Evolutionary conservation across 2,113 vertebrate species (phyloP).

Genomic region (Otocyon megalotis): DNA sequence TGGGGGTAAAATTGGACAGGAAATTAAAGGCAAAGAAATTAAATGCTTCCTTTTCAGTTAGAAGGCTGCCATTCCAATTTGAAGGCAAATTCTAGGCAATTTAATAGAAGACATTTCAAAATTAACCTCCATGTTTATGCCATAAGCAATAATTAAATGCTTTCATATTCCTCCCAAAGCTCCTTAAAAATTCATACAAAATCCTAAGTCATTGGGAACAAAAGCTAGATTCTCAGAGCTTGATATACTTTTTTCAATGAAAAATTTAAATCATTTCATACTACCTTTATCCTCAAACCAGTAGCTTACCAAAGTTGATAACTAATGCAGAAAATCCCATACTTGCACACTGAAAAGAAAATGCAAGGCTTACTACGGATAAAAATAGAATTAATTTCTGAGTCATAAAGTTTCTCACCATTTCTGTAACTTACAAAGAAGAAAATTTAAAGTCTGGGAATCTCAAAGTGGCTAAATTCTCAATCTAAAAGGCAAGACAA

Average conservation of each 20-base stretch:
- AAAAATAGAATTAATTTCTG: slow-evolving; percentile 67
- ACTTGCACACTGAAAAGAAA: slow-evolving; percentile 62
- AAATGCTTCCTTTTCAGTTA: slow-evolving; percentile 78
- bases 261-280: slow-evolving; percentile 78
- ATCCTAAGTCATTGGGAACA: slow-evolving; percentile 75
- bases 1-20: slow-evolving; percentile 54
- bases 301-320: slow-evolving; percentile 56
- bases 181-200: slow-evolving; percentile 80
- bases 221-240: slow-evolving; percentile 80
- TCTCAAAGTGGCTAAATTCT: slow-evolving; percentile 44
- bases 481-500: slow-evolving; percentile 53
- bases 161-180: slow-evolving; percentile 80
- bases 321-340: slow-evolving; percentile 61
- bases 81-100: slow-evolving; percentile 77
- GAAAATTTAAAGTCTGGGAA: slow-evolving; percentile 59
- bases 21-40: slow-evolving; percentile 76
- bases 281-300: slow-evolving; percentile 74
- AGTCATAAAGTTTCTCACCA: slow-evolving; percentile 61
- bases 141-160: slow-evolving; percentile 77
- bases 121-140: slow-evolving; percentile 73
- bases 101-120: slow-evolving; percentile 77
- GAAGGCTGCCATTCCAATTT: slow-evolving; percentile 35
- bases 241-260: slow-evolving; percentile 63
- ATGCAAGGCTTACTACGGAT: slow-evolving; percentile 30
- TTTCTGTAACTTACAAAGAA: slow-evolving; percentile 56